Conservation (phyloP, 2,888 invertebrate species). For the Himalopsyche anomala region DNA sequence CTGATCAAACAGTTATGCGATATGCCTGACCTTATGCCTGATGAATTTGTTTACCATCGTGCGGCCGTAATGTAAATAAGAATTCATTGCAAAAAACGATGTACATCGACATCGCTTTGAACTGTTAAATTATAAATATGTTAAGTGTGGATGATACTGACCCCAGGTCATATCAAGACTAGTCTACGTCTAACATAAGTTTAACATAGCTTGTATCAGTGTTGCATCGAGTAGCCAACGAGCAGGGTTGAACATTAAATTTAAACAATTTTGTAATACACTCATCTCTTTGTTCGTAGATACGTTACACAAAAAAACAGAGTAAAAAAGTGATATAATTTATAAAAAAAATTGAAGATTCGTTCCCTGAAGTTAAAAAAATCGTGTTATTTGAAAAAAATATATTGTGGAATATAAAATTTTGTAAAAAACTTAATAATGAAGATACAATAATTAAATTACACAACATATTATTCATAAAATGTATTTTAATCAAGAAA, state of each 20-base stretch:
- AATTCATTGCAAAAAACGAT: conserved; percentile 8
- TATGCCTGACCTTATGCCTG: background rate
- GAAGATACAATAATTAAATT: too few species aligned
- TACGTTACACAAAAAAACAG: too few species aligned
- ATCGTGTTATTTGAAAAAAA: too few species aligned
- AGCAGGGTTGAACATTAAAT: background rate
- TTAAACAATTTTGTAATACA: too few species aligned
- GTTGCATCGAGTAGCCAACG: background rate
- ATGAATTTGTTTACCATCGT: background rate
- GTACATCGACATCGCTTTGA: background rate
- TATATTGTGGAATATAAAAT: too few species aligned
- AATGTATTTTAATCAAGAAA: too few species aligned
- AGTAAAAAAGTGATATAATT: too few species aligned
- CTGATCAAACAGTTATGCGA: conserved; percentile 27
- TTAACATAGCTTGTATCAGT: background rate
- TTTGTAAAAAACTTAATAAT: too few species aligned
- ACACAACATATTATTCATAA: too few species aligned
- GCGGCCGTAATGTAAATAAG: conserved; percentile 1
- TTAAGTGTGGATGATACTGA: conserved; percentile 35
- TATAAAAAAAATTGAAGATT: too few species aligned
- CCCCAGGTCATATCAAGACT: conserved; percentile 1
- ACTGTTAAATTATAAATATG: background rate
- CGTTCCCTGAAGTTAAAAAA: too few species aligned
- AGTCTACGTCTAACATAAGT: background rate
- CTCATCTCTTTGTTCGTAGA: too few species aligned